Evolutionary conservation across 2,888 invertebrate genomes (phyloP).

Genomic region (Oscheius sp.): DNA sequence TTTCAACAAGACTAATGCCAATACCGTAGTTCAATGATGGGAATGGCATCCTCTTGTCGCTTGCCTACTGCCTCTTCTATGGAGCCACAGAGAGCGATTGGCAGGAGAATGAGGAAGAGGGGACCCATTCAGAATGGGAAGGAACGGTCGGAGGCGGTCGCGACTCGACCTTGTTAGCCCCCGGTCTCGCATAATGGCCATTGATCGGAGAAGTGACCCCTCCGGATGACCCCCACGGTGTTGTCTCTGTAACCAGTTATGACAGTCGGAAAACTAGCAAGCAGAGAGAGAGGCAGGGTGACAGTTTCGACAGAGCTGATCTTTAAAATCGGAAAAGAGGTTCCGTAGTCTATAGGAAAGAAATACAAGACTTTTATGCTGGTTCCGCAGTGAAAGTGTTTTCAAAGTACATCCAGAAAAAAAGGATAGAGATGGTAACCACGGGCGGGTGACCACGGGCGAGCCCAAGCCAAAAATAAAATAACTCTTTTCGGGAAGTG

Average conservation of each 20-base stretch:
- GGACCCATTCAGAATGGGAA: background rate
- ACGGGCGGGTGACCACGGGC: too few relatives aligned
- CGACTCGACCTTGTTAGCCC: constrained; percentile 32
- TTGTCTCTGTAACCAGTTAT: background rate
- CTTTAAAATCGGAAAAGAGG: too few relatives aligned
- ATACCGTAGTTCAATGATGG: constrained; percentile 71
- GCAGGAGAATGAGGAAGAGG: constrained; percentile 1
- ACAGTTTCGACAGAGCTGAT: too few relatives aligned
- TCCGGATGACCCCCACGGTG: background rate
- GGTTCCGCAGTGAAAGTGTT: too few relatives aligned
- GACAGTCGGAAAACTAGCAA: background rate
- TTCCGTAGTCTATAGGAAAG: too few relatives aligned
- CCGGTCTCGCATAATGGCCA: constrained; percentile 30
- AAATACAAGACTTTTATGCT: too few relatives aligned
- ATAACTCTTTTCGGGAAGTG: too few relatives aligned
- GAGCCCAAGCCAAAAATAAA: too few relatives aligned
- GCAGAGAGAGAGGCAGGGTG: constrained; percentile 4
- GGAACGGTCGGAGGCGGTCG: constrained; percentile 11
- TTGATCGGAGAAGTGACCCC: constrained; percentile 21
- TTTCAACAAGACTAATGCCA: background rate
- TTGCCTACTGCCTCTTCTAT: constrained; percentile 26
- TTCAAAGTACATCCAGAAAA: too few relatives aligned
- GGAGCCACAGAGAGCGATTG: constrained; percentile 6
- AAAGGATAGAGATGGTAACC: too few relatives aligned
- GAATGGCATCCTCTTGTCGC: constrained; percentile 70